Conservation (phyloP, 2,888 invertebrate species). For the Drosophila melanocephala region DNA sequence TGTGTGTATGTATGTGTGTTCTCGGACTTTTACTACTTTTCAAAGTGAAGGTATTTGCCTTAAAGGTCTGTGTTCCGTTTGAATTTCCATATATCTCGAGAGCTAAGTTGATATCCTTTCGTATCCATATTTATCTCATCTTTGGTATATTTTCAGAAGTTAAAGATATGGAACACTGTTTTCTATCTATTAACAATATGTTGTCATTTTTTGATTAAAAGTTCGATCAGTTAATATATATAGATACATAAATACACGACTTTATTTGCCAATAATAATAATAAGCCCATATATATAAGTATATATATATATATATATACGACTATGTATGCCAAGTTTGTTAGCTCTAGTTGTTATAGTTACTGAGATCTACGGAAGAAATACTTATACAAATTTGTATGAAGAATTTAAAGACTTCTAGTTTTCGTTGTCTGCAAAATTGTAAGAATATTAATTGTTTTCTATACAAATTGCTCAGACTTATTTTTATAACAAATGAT, state of each 20-base stretch:
- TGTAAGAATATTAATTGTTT: too few relatives aligned
- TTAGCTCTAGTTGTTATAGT: not conserved
- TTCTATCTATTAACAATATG: not conserved
- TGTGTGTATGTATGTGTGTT: constrained; percentile 6
- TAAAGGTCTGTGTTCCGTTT: too few relatives aligned
- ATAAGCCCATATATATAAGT: too few relatives aligned
- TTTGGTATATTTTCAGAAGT: not conserved
- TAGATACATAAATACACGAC: not conserved
- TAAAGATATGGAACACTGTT: not conserved
- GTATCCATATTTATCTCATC: not conserved
- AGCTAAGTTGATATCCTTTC: not conserved
- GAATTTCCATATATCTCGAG: too few relatives aligned
- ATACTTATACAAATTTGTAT: not conserved
- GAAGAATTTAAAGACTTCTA: not conserved
- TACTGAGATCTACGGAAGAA: not conserved
- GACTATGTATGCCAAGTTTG: not conserved
- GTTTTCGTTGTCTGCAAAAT: not conserved
- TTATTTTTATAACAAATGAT: too few relatives aligned
- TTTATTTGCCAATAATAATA: not conserved
- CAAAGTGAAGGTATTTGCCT: not conserved
- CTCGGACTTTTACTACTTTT: not conserved
- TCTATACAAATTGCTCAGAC: too few relatives aligned
- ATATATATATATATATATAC: too few relatives aligned
- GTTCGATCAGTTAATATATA: not conserved
- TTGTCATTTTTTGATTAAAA: not conserved